Base-by-base conservation (phyloP, 2,888 invertebrate genomes). In the Odontocolon sp. region DNA sequence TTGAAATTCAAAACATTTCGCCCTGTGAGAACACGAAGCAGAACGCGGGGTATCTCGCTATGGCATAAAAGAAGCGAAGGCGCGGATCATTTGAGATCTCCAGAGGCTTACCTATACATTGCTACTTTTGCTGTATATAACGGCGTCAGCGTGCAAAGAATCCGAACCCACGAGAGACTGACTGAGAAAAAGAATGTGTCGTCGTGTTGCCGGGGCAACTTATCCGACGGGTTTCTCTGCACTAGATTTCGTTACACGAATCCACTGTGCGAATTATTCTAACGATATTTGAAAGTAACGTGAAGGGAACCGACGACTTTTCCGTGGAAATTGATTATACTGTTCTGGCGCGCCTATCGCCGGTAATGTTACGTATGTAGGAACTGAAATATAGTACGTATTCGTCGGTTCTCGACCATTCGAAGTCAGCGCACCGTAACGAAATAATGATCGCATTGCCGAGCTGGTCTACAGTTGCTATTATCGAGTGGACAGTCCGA, bases 401-500 rank as follows among this genome's bases (percentile, higher is more conserved):
- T 70, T 42, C 66, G 57, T 57, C 26, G 6, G 61, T 54, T 52
- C 40, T 50, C 71, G 57, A 42, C 52, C 79, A 84, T 85, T 85
- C 81, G 83, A 77, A 81, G 57, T 81, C 81, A 81, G 71, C 68
- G 64, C 78, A 77, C 80, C 86, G 86, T 85, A 79, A 86, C 86
- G 82, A 81, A 84, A 85, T 81, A 81, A 82, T 85, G 80, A 80
- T 64, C 66, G 70, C 45, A 75, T 64, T 42, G 68, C 70, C 59
- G 78, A 18, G 3, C 77, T 42, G 52, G 68, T 80, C 42, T 31
- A 31, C 26, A 21, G 54, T 50, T 31, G 40, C 54, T 73, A 50
- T 71, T 68, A 52, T 63, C 76, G 56, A 63, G 36, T 56, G 50
- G 63, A 71, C 71, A 59, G 57, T 33, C 70, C 57, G 33, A 57